Evolutionary conservation across 2,113 vertebrate species (phyloP).

Genomic region (Aptenodytes forsteri): DNA sequence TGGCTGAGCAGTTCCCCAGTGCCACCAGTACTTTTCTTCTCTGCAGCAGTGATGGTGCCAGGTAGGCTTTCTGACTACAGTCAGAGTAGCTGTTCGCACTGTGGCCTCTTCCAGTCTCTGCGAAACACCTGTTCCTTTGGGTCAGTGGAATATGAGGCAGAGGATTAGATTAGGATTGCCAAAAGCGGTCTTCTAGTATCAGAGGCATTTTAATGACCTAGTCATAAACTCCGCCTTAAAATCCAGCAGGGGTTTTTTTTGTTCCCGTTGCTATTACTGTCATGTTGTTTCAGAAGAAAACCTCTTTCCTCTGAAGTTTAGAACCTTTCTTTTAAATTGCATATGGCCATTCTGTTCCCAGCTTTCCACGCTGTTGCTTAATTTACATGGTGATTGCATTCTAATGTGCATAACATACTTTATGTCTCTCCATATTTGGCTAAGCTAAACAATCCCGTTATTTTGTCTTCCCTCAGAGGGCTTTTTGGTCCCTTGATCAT

Average conservation of each 20-base stretch:
- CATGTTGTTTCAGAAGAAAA: not conserved
- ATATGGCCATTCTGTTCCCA: not conserved
- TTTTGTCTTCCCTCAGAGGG: not conserved
- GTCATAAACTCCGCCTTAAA: not conserved
- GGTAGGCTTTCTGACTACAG: not conserved
- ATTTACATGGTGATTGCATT: not conserved
- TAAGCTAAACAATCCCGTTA: not conserved
- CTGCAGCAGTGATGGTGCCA: not conserved
- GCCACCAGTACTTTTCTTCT: not conserved
- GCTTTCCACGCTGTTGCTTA: not conserved
- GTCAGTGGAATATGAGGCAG: not conserved
- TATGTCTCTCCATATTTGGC: not conserved
- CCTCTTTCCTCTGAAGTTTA: not conserved
- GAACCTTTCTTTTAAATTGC: not conserved
- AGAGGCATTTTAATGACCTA: not conserved
- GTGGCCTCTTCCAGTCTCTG: not conserved
- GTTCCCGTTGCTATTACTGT: not conserved
- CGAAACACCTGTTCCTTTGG: not conserved
- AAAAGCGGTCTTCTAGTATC: not conserved
- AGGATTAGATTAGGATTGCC: not conserved
- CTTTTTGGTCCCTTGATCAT: not conserved
- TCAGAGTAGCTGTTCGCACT: accelerated
- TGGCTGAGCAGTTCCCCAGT: not conserved
- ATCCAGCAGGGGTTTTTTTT: not conserved
- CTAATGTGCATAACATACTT: not conserved